These are phyloP conservation scores for Halictus rubicundus DNA, from an alignment of 1,140 invertebrate species.

Conservation along the genomic window DNA sequence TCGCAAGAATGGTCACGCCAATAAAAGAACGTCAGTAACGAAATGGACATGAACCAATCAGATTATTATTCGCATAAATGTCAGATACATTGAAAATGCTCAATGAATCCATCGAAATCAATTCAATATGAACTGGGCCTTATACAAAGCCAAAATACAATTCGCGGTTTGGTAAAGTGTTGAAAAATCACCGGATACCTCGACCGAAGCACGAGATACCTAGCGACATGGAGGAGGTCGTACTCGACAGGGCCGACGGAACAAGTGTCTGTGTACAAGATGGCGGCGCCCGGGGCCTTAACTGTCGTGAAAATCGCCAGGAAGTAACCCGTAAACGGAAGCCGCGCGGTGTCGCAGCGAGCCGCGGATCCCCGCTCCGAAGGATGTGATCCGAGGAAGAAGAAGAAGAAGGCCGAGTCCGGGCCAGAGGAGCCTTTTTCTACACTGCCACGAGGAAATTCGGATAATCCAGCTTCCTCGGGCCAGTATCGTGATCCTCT, in stretches of 20 bases:
- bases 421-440: constrained; percentile 38
- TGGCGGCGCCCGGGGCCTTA: constrained; percentile 68
- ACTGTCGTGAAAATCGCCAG: constrained; percentile 51
- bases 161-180: constrained; percentile 39
- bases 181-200: constrained; percentile 36
- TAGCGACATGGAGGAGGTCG: constrained; percentile 27
- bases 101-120: neutral
- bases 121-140: constrained; percentile 34
- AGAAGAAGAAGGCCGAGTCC: constrained; percentile 44
- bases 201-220: neutral
- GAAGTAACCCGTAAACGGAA: constrained; percentile 45
- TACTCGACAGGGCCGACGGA: constrained; percentile 37
- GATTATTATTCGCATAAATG: neutral
- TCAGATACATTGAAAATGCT: neutral
- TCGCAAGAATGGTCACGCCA: too few species aligned
- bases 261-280: constrained; percentile 75
- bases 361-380: constrained; percentile 48
- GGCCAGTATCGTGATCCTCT: constrained; percentile 30
- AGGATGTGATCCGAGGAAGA: constrained; percentile 55
- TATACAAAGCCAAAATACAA: constrained; percentile 43
- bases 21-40: neutral
- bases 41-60: constrained; percentile 23
- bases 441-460: constrained; percentile 38
- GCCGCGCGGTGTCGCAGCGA: constrained; percentile 56
- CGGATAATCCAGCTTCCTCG: constrained; percentile 39